These are phyloP conservation scores for Microctonus hyperodae DNA, from an alignment of 2,888 invertebrate species.

Conservation along the genomic window DNA sequence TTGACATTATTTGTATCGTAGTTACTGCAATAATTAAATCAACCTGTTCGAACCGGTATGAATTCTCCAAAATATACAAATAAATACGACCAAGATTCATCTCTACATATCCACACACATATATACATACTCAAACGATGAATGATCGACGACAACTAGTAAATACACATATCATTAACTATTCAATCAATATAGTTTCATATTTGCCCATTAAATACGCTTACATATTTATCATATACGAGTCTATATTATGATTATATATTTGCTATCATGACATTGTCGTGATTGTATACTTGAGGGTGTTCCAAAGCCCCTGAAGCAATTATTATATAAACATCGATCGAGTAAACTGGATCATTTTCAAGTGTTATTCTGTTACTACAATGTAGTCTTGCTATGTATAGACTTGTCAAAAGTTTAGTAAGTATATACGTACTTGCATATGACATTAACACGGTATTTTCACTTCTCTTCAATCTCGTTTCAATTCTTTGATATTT, in stretches of 20 bases:
- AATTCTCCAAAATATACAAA: no score
- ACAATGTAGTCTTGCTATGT: neutral
- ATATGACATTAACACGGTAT: neutral
- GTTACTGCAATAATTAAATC: neutral
- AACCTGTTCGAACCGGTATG: neutral
- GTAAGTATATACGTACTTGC: neutral
- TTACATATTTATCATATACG: no score
- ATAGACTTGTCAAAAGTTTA: neutral
- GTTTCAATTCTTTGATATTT: conserved; percentile 34
- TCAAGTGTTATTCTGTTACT: conserved; percentile 29
- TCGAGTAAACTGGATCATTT: conserved; percentile 39
- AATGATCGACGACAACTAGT: no score
- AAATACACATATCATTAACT: neutral
- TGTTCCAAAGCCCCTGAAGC: conserved; percentile 35
- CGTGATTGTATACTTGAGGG: conserved; percentile 27
- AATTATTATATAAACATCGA: conserved; percentile 22
- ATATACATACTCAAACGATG: no score
- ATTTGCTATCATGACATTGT: conserved; percentile 13
- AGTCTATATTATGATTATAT: neutral
- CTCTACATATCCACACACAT: no score
- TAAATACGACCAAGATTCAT: no score
- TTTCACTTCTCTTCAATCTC: conserved; percentile 38
- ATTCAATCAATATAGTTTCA: no score
- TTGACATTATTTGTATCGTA: neutral
- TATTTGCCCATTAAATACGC: no score